Percentiles rank a stretch among this genome's conserved stretches.
These are phyloP conservation scores for Podocnemis expansa DNA, from an alignment of 2,113 vertebrate genomes.

Conservation along the genomic window DNA sequence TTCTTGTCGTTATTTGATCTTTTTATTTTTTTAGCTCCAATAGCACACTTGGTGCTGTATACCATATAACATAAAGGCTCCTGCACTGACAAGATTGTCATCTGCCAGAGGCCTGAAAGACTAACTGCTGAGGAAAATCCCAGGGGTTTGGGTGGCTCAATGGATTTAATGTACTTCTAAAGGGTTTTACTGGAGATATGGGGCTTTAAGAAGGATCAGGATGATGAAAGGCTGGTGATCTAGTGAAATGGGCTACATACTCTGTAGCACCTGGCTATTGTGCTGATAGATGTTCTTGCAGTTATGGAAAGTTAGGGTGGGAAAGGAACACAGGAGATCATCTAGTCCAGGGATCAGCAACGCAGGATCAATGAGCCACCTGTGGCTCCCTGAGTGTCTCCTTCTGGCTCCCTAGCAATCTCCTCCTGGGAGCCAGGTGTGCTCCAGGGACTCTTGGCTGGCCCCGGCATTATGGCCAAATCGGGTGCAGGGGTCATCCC, in stretches of 20 bases:
- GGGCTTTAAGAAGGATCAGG: background rate
- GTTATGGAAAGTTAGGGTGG: too few relatives aligned
- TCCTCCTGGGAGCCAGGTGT: too few relatives aligned
- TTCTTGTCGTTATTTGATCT: too few relatives aligned
- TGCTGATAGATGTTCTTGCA: accelerated
- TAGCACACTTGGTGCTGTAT: background rate
- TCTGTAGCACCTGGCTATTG: background rate
- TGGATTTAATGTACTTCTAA: background rate
- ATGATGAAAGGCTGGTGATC: background rate
- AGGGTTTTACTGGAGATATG: background rate
- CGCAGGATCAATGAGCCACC: too few relatives aligned
- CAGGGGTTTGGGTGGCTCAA: background rate
- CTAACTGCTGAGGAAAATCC: background rate
- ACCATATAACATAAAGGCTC: background rate
- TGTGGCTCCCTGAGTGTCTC: too few relatives aligned
- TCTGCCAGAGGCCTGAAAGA: background rate
- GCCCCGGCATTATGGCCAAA: too few relatives aligned
- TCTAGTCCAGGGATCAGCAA: too few relatives aligned
- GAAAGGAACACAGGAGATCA: too few relatives aligned
- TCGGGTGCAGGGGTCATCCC: too few relatives aligned
- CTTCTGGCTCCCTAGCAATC: too few relatives aligned
- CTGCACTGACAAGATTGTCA: background rate
- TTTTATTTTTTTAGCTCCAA: too few relatives aligned
- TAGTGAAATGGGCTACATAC: background rate
- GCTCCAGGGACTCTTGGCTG: too few relatives aligned